Evolutionary conservation across 1,140 invertebrate species (phyloP), one percentile per base, ranked within the genome.

Genomic region (Leptinotarsa defecta): DNA sequence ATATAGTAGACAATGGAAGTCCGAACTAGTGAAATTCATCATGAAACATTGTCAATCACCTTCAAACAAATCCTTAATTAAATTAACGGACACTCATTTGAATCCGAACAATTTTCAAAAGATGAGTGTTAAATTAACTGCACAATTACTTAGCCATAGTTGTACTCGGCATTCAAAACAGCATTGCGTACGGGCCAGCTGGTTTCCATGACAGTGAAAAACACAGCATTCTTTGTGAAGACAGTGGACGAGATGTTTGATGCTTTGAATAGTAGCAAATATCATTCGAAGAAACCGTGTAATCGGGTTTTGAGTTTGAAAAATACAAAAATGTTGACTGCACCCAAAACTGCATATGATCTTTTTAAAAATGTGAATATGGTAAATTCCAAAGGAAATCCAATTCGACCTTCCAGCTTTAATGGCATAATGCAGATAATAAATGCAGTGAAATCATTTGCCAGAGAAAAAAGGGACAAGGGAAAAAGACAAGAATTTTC

Each of bases 161-260:
- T 20, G 1, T 20, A 20, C 20, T 20, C 20, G 20, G 1, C 20
- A 20, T 1, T 20, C 20, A 20, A 20, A 20, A 20, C 20, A 20
- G 2, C 63, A 24, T 65, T 65, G 63, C 63, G 63, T 24, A 65
- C 63, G 19, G 63, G 63, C 8, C 20, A 65, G 24, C 63, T 65
- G 63, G 63, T 65, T 65, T 65, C 63, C 19, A 65, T 65, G 24
- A 65, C 1, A 64, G 3, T 4, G 63, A 1, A 65, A 65, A 65
- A 3, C 19, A 65, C 63, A 4, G 1, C 20, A 3, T 65, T 65
- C 8, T 65, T 65, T 65, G 63, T 65, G 13, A 48, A 76, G 24
- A 52, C 43, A 4, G 62, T 78, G 13, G 78, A 83, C 72, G 61
- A 80, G 68, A 70, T 78, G 34, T 81, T 81, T 80, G 80, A 82